A percentile compares a stretch with the other conserved stretches of the same genome.
Conservation (phyloP, 2,797 vertebrate genomes). For the Heliangelus exortis region DNA sequence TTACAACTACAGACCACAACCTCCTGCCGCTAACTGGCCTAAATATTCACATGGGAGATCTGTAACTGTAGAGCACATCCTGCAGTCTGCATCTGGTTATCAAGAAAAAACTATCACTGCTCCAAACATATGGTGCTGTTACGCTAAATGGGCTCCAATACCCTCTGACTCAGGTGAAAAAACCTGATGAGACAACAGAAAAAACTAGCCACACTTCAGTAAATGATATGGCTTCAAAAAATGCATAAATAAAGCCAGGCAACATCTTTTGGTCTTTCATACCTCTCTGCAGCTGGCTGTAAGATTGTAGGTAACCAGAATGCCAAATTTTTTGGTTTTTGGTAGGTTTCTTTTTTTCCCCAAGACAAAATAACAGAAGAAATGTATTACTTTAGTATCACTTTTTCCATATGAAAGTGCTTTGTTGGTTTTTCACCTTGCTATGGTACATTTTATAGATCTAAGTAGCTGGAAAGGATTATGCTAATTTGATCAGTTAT, state of each 20-base stretch:
- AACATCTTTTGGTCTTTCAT: neutral
- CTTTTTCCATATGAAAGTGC: neutral
- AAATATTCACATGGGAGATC: conserved; percentile 68
- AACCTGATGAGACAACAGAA: neutral
- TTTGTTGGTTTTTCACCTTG: neutral
- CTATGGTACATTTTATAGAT: neutral
- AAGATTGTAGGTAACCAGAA: neutral
- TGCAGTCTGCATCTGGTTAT: conserved; percentile 75
- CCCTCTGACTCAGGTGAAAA: conserved; percentile 35
- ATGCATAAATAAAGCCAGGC: neutral
- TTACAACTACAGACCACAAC: conserved; percentile 66
- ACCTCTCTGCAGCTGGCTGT: neutral
- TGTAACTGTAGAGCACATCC: conserved; percentile 69
- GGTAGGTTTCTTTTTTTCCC: neutral
- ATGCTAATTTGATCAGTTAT: conserved; percentile 36
- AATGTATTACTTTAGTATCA: neutral
- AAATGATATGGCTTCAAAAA: neutral
- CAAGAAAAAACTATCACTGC: conserved; percentile 61
- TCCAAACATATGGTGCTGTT: conserved; percentile 69
- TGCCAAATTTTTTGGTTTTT: neutral
- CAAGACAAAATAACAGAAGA: neutral
- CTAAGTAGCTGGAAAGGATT: conserved; percentile 21
- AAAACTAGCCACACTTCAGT: neutral
- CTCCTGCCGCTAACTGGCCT: conserved; percentile 68
- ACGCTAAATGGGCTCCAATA: conserved; percentile 33